A percentile compares a stretch with the other conserved stretches of the same genome.
phyloP scores from a whole-genome alignment of 2,888 invertebrate species.

The Epinotia ramella region DNA sequence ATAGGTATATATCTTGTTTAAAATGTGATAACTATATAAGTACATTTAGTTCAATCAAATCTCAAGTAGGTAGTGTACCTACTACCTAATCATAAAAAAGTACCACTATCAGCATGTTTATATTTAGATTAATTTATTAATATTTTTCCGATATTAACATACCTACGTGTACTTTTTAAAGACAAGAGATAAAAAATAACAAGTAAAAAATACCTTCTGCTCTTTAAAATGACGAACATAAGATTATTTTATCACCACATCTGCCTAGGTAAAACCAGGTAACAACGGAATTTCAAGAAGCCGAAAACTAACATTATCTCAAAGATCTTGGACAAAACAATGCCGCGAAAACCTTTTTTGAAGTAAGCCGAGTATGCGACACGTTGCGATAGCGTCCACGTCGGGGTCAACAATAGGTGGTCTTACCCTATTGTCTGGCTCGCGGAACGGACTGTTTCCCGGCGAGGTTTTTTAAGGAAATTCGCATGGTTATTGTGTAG shows the following conservation, averaged over 20 bases:
- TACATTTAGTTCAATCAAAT: no score
- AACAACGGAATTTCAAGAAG: constrained; percentile 28
- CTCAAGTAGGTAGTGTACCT: no score
- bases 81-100: no score
- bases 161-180: no score
- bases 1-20: no score
- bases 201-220: no score
- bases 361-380: constrained; percentile 68
- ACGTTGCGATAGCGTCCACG: constrained; percentile 56
- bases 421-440: constrained; percentile 50
- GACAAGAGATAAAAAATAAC: no score
- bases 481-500: constrained; percentile 11
- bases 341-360: constrained; percentile 51
- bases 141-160: no score
- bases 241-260: neutral
- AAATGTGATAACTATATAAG: no score
- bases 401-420: constrained; percentile 57
- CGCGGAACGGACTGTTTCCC: constrained; percentile 12
- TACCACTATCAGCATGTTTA: no score
- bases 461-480: constrained; percentile 9
- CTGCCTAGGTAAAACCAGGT: constrained; percentile 12
- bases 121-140: no score
- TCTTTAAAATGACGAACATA: neutral
- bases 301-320: neutral
- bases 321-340: constrained; percentile 21